Evolutionary conservation across 1,140 invertebrate genomes (phyloP).

Genomic region (Gryon sp.): DNA sequence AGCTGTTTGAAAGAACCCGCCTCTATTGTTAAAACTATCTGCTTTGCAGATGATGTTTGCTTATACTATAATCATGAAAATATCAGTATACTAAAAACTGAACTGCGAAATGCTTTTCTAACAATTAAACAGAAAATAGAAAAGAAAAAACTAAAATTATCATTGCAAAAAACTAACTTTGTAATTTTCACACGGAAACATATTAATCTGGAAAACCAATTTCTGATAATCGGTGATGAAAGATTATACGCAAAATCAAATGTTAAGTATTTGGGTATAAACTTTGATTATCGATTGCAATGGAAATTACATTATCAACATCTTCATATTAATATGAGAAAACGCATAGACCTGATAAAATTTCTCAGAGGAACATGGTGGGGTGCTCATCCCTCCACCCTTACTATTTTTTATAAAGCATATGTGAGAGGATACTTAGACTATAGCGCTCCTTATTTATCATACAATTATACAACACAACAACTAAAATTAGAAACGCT

Average conservation of each 20-base stretch:
- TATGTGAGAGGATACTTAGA: constrained; percentile 7
- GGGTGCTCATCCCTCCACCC: constrained; percentile 8
- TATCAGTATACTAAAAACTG: background rate
- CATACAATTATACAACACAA: background rate
- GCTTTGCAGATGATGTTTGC: constrained; percentile 8
- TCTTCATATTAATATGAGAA: background rate
- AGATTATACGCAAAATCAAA: background rate
- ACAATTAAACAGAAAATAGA: no score
- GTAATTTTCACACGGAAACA: constrained; percentile 17
- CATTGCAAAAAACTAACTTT: constrained; percentile 15
- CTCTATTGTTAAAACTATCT: no score
- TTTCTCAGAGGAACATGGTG: constrained; percentile 23
- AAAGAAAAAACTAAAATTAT: background rate
- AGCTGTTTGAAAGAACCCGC: no score
- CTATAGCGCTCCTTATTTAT: background rate
- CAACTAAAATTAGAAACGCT: constrained; percentile 3
- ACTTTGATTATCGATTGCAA: constrained; percentile 13
- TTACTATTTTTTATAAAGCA: constrained; percentile 13
- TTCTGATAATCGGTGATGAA: background rate
- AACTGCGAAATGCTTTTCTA: background rate
- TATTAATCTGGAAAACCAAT: background rate
- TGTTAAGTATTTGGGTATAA: constrained; percentile 11
- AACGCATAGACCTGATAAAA: constrained; percentile 15
- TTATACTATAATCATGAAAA: background rate
- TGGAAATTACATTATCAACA: constrained; percentile 11